phyloP scores from a whole-genome alignment of 1,140 invertebrate genomes.

The Papilio dardanus region DNA sequence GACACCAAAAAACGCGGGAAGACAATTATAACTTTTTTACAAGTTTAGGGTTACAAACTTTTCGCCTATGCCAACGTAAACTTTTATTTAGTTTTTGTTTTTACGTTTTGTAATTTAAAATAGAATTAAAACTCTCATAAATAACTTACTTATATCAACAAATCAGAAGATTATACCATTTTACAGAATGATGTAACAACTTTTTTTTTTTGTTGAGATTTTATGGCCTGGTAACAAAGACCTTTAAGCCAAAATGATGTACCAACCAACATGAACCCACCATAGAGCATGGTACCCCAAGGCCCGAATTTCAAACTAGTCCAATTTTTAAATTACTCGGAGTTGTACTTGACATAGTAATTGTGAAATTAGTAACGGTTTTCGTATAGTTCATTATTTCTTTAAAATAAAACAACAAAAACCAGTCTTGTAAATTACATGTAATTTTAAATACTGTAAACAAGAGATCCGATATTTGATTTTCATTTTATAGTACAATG shows the following conservation, averaged over 20 bases:
- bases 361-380: background rate
- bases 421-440: conserved; percentile 79
- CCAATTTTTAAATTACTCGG: no score
- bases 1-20: conserved; percentile 1
- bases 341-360: no score
- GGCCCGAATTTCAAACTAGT: no score
- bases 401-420: conserved; percentile 58
- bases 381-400: background rate
- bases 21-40: background rate
- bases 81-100: background rate
- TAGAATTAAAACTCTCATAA: background rate
- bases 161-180: background rate
- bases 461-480: conserved; percentile 77
- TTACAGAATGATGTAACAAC: background rate
- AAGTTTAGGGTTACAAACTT: background rate
- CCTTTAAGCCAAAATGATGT: no score
- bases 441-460: conserved; percentile 81
- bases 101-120: background rate
- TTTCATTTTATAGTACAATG: conserved; percentile 60
- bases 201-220: no score
- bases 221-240: no score
- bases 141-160: background rate
- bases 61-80: background rate
- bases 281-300: no score
- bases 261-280: no score